phyloP scores from a whole-genome alignment of 2,888 invertebrate genomes.

The Oscheius onirici region DNA sequence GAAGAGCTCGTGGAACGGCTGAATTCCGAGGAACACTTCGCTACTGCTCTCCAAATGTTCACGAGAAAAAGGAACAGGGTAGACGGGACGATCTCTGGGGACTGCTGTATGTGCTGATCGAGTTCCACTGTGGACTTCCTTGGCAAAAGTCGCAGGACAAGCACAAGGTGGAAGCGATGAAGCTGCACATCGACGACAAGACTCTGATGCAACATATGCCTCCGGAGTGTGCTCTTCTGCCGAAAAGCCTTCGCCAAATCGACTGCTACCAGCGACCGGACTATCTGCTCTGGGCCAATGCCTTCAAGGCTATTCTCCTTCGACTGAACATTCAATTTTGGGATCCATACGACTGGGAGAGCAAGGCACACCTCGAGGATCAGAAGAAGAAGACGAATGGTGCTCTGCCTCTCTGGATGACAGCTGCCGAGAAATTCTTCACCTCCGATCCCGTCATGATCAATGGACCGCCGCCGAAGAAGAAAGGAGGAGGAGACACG shows the following conservation, averaged over 20 bases:
- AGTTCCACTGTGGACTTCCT: slow-evolving; percentile 77
- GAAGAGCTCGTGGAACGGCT: slow-evolving; percentile 55
- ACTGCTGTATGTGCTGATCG: slow-evolving; percentile 51
- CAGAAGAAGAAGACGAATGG: neutral
- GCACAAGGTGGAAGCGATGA: slow-evolving; percentile 4
- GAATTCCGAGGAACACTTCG: slow-evolving; percentile 66
- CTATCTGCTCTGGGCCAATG: slow-evolving; percentile 35
- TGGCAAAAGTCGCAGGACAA: slow-evolving; percentile 56
- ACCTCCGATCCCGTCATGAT: slow-evolving; percentile 6
- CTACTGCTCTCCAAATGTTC: slow-evolving; percentile 59
- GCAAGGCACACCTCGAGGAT: neutral
- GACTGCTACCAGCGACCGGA: slow-evolving; percentile 56
- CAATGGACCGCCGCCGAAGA: slow-evolving; percentile 4
- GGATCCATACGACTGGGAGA: slow-evolving; percentile 23
- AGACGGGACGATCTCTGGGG: slow-evolving; percentile 47
- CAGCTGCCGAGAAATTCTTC: neutral
- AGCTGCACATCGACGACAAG: neutral
- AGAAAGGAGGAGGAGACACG: too few species aligned
- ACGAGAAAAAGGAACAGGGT: slow-evolving; percentile 56
- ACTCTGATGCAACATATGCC: neutral
- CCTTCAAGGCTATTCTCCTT: neutral
- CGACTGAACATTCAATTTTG: neutral
- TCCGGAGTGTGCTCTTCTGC: slow-evolving; percentile 31
- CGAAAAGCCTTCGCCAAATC: slow-evolving; percentile 44
- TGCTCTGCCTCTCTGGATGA: neutral